These are phyloP conservation scores for Bufo gargarizans DNA, from an alignment of 2,113 vertebrate species.

Conservation along the genomic window DNA sequence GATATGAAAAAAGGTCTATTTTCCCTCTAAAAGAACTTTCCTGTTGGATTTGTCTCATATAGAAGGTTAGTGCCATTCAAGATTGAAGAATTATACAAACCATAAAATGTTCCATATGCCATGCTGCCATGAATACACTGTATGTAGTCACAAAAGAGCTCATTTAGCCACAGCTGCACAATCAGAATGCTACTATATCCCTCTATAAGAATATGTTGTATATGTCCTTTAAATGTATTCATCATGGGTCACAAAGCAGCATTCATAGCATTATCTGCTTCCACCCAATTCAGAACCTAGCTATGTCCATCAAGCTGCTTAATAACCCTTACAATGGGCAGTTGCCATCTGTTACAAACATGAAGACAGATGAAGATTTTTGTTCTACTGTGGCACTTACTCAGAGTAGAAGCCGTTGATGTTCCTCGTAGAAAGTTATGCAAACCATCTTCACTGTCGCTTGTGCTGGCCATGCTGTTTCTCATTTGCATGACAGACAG, in stretches of 20 bases:
- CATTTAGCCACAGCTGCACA: no score
- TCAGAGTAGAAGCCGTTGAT: conserved; percentile 82
- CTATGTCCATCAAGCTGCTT: conserved; percentile 1
- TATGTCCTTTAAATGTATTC: not conserved
- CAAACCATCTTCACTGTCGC: conserved; percentile 91
- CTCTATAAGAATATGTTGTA: no score
- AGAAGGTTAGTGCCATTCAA: not conserved
- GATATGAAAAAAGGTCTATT: no score
- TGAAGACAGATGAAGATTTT: conserved; percentile 7
- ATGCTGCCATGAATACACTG: not conserved
- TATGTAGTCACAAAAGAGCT: not conserved
- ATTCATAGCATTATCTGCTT: not conserved
- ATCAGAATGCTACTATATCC: no score
- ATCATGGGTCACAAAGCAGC: not conserved
- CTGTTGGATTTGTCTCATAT: not conserved
- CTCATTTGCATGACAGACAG: conserved; percentile 97
- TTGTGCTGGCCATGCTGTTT: conserved; percentile 94
- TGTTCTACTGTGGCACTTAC: conserved; percentile 77
- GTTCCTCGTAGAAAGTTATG: conserved; percentile 90
- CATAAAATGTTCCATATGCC: not conserved
- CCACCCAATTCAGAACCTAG: not conserved
- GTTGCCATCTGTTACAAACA: conserved; percentile 19
- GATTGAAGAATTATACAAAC: not conserved
- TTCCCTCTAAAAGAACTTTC: no score
- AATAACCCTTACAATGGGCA: not conserved